Conservation (phyloP, 2,888 invertebrate genomes). For the Tetanocera ferruginea region DNA sequence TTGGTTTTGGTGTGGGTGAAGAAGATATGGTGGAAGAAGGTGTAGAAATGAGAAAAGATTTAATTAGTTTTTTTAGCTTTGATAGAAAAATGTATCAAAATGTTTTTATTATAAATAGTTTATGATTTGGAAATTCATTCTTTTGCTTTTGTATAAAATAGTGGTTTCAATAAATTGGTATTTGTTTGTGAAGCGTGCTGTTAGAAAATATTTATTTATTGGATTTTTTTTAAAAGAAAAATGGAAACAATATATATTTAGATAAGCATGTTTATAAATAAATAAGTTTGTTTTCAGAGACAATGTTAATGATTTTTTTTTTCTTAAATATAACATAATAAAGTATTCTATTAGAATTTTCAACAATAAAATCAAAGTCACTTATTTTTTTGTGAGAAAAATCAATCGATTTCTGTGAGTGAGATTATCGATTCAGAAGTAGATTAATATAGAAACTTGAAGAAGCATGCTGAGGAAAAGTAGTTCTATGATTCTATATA, state of each 20-base stretch:
- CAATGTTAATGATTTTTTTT: neutral
- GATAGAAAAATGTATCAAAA: neutral
- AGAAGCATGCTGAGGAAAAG: too few relatives aligned
- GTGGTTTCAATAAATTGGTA: conserved; percentile 64
- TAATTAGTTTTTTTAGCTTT: conserved; percentile 19
- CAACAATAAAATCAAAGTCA: neutral
- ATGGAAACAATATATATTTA: neutral
- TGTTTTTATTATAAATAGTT: conserved; percentile 6
- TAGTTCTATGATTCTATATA: neutral
- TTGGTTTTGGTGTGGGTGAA: neutral
- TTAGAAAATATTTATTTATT: neutral
- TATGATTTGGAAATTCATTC: neutral
- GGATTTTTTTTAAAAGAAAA: neutral
- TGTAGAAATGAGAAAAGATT: conserved; percentile 8
- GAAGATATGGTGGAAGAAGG: neutral
- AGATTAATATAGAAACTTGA: neutral
- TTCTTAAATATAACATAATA: neutral
- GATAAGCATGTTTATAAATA: neutral
- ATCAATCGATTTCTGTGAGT: too few relatives aligned
- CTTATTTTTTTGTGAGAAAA: too few relatives aligned
- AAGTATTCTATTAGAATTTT: neutral
- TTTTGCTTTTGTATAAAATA: conserved; percentile 5
- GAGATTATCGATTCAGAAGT: too few relatives aligned
- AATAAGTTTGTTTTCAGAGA: neutral
- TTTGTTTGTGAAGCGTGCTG: conserved; percentile 38